phyloP scores from a whole-genome alignment of 92 coral and sea anemone species.

The Phymanthus crucifer region DNA sequence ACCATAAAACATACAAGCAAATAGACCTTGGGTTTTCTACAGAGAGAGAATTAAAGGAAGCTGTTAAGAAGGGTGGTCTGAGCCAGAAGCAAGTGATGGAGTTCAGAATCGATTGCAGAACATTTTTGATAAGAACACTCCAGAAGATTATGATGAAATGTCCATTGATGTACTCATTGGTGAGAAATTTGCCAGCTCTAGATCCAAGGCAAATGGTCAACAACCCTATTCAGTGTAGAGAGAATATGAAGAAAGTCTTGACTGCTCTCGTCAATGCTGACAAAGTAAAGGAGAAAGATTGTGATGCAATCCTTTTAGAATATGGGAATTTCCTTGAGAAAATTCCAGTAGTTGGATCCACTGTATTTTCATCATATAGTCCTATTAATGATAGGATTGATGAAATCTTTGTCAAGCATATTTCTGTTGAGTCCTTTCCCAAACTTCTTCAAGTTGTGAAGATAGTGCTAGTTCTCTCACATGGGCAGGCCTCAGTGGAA shows the following conservation, averaged over 20 bases:
- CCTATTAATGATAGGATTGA: background rate
- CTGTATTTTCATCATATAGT: background rate
- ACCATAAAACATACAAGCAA: conserved; percentile 47
- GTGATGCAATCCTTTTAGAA: background rate
- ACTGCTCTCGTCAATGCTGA: background rate
- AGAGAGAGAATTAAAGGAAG: conserved; percentile 20
- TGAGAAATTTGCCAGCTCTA: conserved; percentile 35
- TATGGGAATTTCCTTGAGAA: background rate
- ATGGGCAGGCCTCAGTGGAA: conserved; percentile 51
- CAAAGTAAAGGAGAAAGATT: conserved; percentile 5
- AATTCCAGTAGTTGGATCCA: background rate
- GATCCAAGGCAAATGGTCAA: conserved; percentile 27
- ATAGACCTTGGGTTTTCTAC: conserved; percentile 46
- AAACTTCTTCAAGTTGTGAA: conserved; percentile 35
- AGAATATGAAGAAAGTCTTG: background rate
- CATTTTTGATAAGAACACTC: conserved; percentile 28
- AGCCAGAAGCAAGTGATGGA: conserved; percentile 48
- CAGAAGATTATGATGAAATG: conserved; percentile 35
- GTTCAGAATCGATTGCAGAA: conserved; percentile 39
- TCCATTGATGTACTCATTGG: conserved; percentile 25
- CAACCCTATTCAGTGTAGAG: background rate
- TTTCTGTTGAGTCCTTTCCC: conserved; percentile 7
- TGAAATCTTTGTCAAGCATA: conserved; percentile 9
- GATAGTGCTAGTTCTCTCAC: conserved; percentile 50
- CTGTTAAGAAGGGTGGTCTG: conserved; percentile 34